Evolutionary conservation across 2,797 vertebrate genomes (phyloP), one percentile per base, ranked within the genome.

Genomic region (Acrossocheilus wenchowensis): DNA sequence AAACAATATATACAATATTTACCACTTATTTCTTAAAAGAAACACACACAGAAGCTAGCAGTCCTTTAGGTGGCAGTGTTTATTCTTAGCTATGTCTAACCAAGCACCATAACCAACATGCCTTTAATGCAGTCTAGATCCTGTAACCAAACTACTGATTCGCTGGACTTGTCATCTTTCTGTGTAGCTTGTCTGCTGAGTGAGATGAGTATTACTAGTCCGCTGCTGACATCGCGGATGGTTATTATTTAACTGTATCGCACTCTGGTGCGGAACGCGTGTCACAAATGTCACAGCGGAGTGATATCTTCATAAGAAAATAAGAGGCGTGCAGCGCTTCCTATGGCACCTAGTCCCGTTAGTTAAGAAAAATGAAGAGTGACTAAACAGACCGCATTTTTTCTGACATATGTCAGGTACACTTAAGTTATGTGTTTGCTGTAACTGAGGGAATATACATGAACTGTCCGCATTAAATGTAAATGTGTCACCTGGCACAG

Each of bases 1-100:
- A 64, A 30, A 34, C 62, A 66, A 34, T 66, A 34, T 66, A 66
- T 34, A 66, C 26, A 34, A 34, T 34, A 66, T 66, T 17, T 66
- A 17, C 62, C 12, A 34, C 62, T 64, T 64, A 30, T 15, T 15
- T 34, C 6, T 62, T 62, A 57, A 62, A 26, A 60, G 3, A 60
- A 60, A 23, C 48, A 52, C 26, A 41, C 21, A 41, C 6, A 15
- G 21, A 57, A 21, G 1, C 7, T 9, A 41, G 12, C 34, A 23
- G 62, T 75, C 43, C 82, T 39, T 21, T 26, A 77, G 57, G 41
- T 84, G 60, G 57, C 21, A 8, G 6, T 50, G 43, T 50, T 83
- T n/a, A n/a, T 48, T 54, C 54, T 57, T 21, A 54, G 1, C 21
- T 60, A n/a, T 43, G 19, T 82, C 36, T 14, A 39, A 1, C 36